Percentiles rank a stretch among this genome's conserved stretches.
These are phyloP conservation scores for Orchesella cincta DNA, from an alignment of 1,140 invertebrate genomes.

Conservation along the genomic window DNA sequence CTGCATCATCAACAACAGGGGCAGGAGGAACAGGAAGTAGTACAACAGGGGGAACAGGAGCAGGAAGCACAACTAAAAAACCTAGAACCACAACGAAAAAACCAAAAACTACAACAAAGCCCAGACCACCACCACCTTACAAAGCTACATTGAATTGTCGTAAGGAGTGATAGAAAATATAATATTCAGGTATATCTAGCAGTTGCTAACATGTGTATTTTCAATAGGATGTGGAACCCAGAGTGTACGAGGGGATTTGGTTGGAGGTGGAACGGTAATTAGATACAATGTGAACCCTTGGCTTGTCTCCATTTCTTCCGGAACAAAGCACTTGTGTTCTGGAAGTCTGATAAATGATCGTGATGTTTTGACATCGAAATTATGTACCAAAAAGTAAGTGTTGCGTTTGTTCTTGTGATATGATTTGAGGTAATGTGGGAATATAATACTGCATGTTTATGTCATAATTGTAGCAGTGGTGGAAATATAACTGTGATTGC, in stretches of 20 bases:
- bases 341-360: constrained; percentile 33
- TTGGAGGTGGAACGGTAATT: constrained; percentile 2
- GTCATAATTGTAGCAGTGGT: constrained; percentile 1
- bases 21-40: too few relatives aligned
- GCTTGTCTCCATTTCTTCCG: constrained; percentile 28
- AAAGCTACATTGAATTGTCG: constrained; percentile 36
- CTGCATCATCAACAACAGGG: too few relatives aligned
- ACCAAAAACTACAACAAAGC: background rate
- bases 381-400: constrained; percentile 6
- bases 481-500: constrained; percentile 21
- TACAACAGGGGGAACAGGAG: background rate
- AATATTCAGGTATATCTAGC: background rate
- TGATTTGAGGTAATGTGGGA: background rate
- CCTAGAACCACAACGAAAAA: background rate
- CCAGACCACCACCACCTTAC: constrained; percentile 26
- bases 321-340: constrained; percentile 30
- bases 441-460: background rate
- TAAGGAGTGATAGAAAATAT: background rate
- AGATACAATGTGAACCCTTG: constrained; percentile 33
- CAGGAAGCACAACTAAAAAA: background rate
- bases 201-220: background rate
- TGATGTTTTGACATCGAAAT: constrained; percentile 25
- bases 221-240: constrained; percentile 38
- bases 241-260: constrained; percentile 25
- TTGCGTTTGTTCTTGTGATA: background rate